Conservation (phyloP, 1,140 invertebrate species). For the Bombus pascuorum region DNA sequence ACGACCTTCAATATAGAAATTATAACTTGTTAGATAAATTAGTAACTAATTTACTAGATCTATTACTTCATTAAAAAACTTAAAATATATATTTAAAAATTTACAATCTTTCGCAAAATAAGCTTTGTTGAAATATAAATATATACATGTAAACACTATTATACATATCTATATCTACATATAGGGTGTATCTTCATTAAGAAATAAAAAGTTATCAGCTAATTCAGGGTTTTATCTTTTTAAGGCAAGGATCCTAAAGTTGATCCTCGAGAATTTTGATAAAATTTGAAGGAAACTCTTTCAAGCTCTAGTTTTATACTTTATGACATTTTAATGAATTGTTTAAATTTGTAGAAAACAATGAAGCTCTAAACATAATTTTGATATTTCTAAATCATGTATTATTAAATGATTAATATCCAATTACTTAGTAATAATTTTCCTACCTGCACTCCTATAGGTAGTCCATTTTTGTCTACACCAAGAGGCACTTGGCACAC, state of each 20-base stretch:
- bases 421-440: conserved; percentile 12
- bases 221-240: no score
- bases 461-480: conserved; percentile 75
- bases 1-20: conserved; percentile 84
- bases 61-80: no score
- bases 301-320: no score
- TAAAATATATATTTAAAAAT: neutral
- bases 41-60: neutral
- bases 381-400: neutral
- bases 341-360: neutral
- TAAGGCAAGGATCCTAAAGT: no score
- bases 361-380: neutral
- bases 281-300: no score
- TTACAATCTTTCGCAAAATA: neutral
- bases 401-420: conserved; percentile 30
- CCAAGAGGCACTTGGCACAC: conserved; percentile 88
- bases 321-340: neutral
- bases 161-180: no score
- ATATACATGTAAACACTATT: no score
- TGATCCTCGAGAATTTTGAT: no score
- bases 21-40: conserved; percentile 13
- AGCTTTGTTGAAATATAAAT: neutral
- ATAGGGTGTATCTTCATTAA: no score
- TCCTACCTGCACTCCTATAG: conserved; percentile 77
- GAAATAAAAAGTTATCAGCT: no score